Conservation (phyloP, 2,888 invertebrate genomes). For the Epinotia nisella region DNA sequence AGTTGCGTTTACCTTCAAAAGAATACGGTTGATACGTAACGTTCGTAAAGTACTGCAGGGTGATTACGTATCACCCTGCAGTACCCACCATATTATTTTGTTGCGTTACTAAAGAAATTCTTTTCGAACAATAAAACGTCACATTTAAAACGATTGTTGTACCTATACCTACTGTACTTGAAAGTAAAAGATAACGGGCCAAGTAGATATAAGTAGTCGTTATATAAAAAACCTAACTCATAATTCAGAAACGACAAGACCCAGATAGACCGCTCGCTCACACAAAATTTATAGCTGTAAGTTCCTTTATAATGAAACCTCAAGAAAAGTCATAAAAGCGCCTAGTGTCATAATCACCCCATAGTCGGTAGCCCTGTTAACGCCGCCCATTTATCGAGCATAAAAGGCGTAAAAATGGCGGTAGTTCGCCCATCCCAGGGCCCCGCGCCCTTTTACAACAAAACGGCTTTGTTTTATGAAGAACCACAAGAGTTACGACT, state of each 20-base stretch:
- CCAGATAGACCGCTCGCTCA: slow-evolving; percentile 18
- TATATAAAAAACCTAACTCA: background rate
- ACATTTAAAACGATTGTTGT: no score
- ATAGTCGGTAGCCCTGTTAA: slow-evolving; percentile 38
- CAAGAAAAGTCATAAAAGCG: slow-evolving; percentile 36
- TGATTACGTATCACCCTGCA: no score
- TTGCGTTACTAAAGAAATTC: no score
- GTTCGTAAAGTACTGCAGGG: no score
- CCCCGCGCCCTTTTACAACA: background rate
- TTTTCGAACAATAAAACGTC: no score
- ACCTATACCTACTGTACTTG: no score
- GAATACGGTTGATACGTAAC: no score
- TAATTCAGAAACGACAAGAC: slow-evolving; percentile 3
- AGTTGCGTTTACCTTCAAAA: no score
- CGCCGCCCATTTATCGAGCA: slow-evolving; percentile 36
- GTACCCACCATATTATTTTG: no score
- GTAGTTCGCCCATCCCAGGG: slow-evolving; percentile 27
- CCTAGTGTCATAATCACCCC: slow-evolving; percentile 36
- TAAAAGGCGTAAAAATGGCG: slow-evolving; percentile 40
- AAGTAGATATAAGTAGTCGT: no score
- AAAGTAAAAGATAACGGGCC: no score
- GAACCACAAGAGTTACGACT: background rate
- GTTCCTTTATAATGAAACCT: slow-evolving; percentile 37
- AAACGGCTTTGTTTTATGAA: background rate
- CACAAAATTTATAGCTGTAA: slow-evolving; percentile 15